phyloP scores from a whole-genome alignment of 1,140 invertebrate species.

The Bradysia coprophila region DNA sequence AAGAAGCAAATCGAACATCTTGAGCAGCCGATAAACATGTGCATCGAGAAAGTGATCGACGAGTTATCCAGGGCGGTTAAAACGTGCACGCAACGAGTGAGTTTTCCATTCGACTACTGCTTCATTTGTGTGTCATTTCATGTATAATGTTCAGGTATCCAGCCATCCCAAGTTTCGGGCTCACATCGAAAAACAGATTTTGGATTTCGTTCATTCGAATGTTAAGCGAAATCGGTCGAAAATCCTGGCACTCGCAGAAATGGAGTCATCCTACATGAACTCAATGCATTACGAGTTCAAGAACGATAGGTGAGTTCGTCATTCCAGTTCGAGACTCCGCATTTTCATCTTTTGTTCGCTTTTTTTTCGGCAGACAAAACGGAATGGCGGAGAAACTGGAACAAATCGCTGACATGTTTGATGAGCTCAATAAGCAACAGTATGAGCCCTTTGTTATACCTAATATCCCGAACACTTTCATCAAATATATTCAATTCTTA shows the following conservation, averaged over 20 bases:
- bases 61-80: slow-evolving; percentile 91
- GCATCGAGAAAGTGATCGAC: slow-evolving; percentile 91
- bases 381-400: too few species aligned
- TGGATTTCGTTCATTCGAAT: slow-evolving; percentile 75
- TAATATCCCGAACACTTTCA: too few species aligned
- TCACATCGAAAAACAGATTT: slow-evolving; percentile 95
- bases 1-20: slow-evolving; percentile 95
- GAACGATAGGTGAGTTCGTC: too few species aligned
- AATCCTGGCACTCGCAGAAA: slow-evolving; percentile 82
- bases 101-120: slow-evolving; percentile 8
- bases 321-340: too few species aligned
- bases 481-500: too few species aligned
- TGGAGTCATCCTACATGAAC: slow-evolving; percentile 99
- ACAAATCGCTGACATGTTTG: too few species aligned
- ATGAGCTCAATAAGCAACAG: too few species aligned
- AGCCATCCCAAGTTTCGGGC: slow-evolving; percentile 93
- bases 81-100: slow-evolving; percentile 80
- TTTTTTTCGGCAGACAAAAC: too few species aligned
- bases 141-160: too few species aligned
- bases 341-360: too few species aligned
- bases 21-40: slow-evolving; percentile 94
- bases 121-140: slow-evolving; percentile 4
- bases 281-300: slow-evolving; percentile 99
- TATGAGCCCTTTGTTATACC: too few species aligned
- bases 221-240: slow-evolving; percentile 95